Percentiles rank a stretch among this genome's conserved stretches.
Evolutionary conservation across 2,113 vertebrate genomes (phyloP).

Genomic region (Melanotaenia duboulayi): DNA sequence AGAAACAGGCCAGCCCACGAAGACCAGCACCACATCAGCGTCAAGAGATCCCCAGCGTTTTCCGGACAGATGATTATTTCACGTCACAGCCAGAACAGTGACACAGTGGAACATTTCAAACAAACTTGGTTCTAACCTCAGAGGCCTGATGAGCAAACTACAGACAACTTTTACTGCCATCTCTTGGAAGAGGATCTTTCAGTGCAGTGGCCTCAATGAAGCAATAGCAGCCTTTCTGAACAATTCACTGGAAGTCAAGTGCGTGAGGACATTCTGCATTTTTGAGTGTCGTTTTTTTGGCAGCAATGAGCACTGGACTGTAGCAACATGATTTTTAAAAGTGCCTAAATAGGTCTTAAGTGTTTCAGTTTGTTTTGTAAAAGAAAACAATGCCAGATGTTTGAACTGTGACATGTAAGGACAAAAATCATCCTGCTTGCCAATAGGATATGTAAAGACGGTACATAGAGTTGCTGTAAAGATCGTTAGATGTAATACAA

Average conservation of each 20-base stretch:
- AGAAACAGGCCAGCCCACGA: constrained; percentile 85
- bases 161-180: constrained; percentile 71
- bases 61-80: constrained; percentile 93
- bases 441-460: constrained; percentile 44
- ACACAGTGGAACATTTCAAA: constrained; percentile 21
- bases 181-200: constrained; percentile 43
- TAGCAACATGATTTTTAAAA: constrained; percentile 69
- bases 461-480: constrained; percentile 38
- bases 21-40: constrained; percentile 75
- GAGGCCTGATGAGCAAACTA: constrained; percentile 53
- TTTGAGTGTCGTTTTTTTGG: constrained; percentile 38
- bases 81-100: constrained; percentile 80
- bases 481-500: constrained; percentile 36
- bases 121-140: constrained; percentile 55
- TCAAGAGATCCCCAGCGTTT: constrained; percentile 88
- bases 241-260: constrained; percentile 49
- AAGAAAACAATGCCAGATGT: constrained; percentile 32
- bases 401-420: constrained; percentile 32
- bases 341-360: constrained; percentile 69
- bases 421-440: constrained; percentile 29
- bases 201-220: constrained; percentile 62
- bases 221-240: constrained; percentile 76
- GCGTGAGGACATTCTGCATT: constrained; percentile 42
- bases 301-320: constrained; percentile 71
- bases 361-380: constrained; percentile 53